A percentile compares a stretch with the other conserved stretches of the same genome.
These are phyloP conservation scores for Rhagologus leucostigma DNA, from an alignment of 2,113 vertebrate species.

Conservation along the genomic window DNA sequence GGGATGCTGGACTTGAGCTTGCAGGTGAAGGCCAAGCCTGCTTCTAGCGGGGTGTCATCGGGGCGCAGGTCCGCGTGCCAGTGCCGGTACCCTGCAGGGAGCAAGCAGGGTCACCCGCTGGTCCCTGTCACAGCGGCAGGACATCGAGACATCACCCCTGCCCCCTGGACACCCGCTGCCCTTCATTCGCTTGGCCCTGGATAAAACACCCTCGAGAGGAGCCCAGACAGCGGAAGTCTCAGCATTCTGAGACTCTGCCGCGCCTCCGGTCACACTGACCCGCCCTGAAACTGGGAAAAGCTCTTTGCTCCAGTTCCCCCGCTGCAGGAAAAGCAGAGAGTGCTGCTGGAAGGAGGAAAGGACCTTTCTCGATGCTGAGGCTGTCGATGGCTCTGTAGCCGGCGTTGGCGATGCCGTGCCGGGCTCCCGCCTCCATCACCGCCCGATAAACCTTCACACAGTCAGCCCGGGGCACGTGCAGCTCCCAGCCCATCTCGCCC, in stretches of 20 bases:
- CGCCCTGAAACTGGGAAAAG: neutral
- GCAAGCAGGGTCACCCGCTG: neutral
- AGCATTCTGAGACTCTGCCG: neutral
- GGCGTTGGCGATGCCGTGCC: conserved; percentile 81
- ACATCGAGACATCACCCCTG: neutral
- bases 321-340: rapidly evolving
- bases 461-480: conserved; percentile 82
- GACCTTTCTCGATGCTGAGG: conserved; percentile 96
- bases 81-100: conserved; percentile 85
- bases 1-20: conserved; percentile 83
- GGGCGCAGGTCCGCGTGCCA: conserved; percentile 93
- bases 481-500: conserved; percentile 96
- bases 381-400: conserved; percentile 97
- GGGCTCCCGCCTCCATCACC: conserved; percentile 85
- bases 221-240: rapidly evolving
- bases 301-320: rapidly evolving
- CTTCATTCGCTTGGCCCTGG: too few species aligned
- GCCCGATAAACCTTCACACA: conserved; percentile 86
- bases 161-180: neutral
- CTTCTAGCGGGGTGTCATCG: conserved; percentile 89
- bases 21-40: conserved; percentile 91
- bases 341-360: neutral
- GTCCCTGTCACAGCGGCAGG: rapidly evolving
- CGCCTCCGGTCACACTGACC: neutral
- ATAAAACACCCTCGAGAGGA: neutral